Percentiles rank a stretch among this genome's conserved stretches.
Evolutionary conservation across 2,888 invertebrate species (phyloP).

Genomic region (Cryptus armator): DNA sequence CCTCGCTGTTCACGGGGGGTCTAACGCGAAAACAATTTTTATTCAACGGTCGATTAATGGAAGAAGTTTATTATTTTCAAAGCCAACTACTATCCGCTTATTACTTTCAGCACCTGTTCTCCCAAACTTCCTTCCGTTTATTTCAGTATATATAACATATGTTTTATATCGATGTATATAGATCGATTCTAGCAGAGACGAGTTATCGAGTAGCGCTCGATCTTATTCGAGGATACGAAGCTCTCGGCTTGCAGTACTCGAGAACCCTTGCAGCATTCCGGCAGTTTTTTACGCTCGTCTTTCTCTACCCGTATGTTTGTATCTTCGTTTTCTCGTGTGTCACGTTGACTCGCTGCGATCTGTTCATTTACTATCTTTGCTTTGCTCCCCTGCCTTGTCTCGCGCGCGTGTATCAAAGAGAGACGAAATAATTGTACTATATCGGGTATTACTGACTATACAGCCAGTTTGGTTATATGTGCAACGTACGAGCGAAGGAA

Average conservation of each 20-base stretch:
- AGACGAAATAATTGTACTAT: conserved; percentile 14
- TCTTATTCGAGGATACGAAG: neutral
- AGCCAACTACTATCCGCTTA: neutral
- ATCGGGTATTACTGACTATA: too few relatives aligned
- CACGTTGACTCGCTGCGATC: neutral
- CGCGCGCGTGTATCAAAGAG: neutral
- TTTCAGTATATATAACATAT: conserved; percentile 13
- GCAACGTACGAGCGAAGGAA: neutral
- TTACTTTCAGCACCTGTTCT: conserved; percentile 45
- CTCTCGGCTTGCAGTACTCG: neutral
- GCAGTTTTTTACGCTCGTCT: neutral
- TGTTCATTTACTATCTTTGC: neutral
- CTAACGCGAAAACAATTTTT: neutral
- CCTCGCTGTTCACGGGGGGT: conserved; percentile 11
- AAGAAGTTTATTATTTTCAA: too few relatives aligned
- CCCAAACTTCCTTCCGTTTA: conserved; percentile 45
- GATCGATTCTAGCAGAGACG: neutral
- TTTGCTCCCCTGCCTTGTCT: neutral
- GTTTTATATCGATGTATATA: neutral
- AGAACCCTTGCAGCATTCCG: conserved; percentile 11
- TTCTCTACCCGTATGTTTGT: neutral
- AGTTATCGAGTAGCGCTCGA: neutral
- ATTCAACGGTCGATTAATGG: too few relatives aligned
- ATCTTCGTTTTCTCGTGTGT: conserved; percentile 5
- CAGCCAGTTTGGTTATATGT: too few relatives aligned